These are phyloP conservation scores for Xiphias gladius DNA, from an alignment of 2,113 vertebrate species.

Conservation along the genomic window DNA sequence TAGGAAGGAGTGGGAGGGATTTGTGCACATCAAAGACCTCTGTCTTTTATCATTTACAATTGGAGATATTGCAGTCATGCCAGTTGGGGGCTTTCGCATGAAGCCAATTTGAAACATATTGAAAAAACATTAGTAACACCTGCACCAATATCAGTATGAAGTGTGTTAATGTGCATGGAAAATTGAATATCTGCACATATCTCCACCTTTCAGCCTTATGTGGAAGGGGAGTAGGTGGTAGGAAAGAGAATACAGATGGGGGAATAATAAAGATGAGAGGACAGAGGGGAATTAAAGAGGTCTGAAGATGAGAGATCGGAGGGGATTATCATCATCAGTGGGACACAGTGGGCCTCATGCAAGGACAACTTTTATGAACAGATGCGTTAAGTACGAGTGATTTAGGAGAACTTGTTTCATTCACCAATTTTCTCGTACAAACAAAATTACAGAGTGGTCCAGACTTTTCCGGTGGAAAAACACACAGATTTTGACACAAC, in stretches of 20 bases:
- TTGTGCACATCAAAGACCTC: background rate
- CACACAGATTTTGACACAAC: no score
- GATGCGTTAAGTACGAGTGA: background rate
- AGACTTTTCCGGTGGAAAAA: no score
- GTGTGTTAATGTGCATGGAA: background rate
- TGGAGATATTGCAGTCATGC: slow-evolving; percentile 3
- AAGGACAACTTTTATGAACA: background rate
- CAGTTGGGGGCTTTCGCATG: slow-evolving; percentile 15
- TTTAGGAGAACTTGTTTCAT: background rate
- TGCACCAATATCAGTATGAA: background rate
- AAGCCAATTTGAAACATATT: slow-evolving; percentile 8
- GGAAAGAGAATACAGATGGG: background rate
- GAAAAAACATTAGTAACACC: slow-evolving; percentile 22
- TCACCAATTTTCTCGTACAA: background rate
- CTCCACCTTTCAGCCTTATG: background rate
- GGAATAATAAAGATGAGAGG: slow-evolving; percentile 23
- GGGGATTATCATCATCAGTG: background rate
- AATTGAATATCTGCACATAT: slow-evolving; percentile 10
- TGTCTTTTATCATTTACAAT: background rate
- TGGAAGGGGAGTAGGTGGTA: slow-evolving; percentile 14
- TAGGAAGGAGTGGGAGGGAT: slow-evolving; percentile 25
- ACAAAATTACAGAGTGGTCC: background rate
- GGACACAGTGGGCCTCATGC: background rate
- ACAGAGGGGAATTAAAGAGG: background rate
- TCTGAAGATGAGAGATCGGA: background rate